Conservation (phyloP, 2,113 vertebrate genomes). For the Thalassarche chlororhynchos region DNA sequence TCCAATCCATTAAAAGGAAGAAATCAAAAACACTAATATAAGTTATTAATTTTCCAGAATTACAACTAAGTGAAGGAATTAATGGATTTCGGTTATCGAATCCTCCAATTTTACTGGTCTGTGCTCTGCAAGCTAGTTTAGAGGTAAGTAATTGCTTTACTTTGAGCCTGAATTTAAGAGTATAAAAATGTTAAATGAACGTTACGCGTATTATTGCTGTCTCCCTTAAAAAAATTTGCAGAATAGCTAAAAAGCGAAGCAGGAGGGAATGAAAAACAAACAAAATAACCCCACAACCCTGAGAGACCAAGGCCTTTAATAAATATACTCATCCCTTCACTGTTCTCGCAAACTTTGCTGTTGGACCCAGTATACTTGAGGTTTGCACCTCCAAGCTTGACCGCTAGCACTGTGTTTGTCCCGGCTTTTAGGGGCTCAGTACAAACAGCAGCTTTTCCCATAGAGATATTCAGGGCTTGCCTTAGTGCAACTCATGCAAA, state of each 20-base stretch:
- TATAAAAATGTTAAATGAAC: background rate
- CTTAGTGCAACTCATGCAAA: background rate
- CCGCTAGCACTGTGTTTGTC: accelerated
- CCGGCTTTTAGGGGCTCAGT: background rate
- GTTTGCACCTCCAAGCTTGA: background rate
- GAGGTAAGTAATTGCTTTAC: conserved; percentile 82
- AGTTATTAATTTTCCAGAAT: conserved; percentile 74
- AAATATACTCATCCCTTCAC: background rate
- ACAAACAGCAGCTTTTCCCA: background rate
- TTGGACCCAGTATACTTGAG: too few species aligned
- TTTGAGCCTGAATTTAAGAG: background rate
- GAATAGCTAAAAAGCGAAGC: background rate
- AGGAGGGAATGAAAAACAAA: background rate
- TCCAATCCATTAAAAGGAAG: conserved; percentile 3
- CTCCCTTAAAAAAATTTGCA: background rate
- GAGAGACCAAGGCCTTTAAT: background rate
- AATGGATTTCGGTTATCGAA: conserved; percentile 93
- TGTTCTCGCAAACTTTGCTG: background rate
- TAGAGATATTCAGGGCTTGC: background rate
- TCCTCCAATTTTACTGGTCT: conserved; percentile 92
- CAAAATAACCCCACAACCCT: background rate
- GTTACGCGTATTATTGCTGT: background rate
- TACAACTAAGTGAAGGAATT: conserved; percentile 87
- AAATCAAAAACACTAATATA: conserved; percentile 47
- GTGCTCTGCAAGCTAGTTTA: conserved; percentile 91